Conservation (phyloP, 1,140 invertebrate genomes). For the Oryctes rhinoceros region DNA sequence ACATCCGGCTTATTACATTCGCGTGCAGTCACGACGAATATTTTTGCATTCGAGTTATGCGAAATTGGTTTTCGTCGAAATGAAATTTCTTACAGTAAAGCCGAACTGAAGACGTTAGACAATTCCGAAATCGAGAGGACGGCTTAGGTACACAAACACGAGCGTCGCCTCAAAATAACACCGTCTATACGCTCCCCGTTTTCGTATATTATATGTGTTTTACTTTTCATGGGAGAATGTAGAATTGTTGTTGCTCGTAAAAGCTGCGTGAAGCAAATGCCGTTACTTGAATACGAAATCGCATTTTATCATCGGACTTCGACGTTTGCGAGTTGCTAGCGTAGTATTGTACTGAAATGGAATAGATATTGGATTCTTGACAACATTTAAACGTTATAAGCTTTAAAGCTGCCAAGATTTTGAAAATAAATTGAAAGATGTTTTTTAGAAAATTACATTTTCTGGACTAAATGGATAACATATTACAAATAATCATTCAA, state of each 20-base stretch:
- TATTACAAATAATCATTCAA: no score
- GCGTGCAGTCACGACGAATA: conserved; percentile 12
- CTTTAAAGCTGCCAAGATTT: no score
- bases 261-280: no score
- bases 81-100: conserved; percentile 18
- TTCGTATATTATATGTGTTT: neutral
- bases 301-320: no score
- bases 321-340: no score
- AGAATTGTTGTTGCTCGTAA: neutral
- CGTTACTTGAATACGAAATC: no score
- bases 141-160: neutral
- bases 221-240: neutral
- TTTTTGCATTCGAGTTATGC: conserved; percentile 32
- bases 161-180: neutral
- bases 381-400: no score
- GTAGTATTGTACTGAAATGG: no score
- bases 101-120: neutral
- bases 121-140: neutral
- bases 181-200: neutral
- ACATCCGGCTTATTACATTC: conserved; percentile 32
- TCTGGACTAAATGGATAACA: no score
- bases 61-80: conserved; percentile 8
- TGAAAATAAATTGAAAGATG: no score
- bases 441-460: no score
- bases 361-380: no score